Evolutionary conservation across 2,113 vertebrate genomes (phyloP).

Genomic region (Hippolais icterina): DNA sequence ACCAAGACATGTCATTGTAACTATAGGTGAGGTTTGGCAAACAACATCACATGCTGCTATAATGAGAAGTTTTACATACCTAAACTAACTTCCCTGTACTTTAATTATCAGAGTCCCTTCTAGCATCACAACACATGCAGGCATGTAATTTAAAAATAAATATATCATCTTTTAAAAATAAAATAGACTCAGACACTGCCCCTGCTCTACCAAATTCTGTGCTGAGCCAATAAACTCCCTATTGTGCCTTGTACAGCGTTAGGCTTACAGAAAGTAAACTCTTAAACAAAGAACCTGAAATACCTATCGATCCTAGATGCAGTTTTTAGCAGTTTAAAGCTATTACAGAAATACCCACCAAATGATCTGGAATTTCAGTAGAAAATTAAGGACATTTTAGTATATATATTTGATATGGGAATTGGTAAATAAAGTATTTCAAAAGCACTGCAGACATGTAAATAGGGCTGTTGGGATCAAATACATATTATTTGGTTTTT

Average conservation of each 20-base stretch:
- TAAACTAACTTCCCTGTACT: neutral
- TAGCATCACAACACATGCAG: neutral
- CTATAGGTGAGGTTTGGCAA: neutral
- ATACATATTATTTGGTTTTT: neutral
- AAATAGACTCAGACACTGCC: neutral
- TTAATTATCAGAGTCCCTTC: neutral
- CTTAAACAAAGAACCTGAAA: neutral
- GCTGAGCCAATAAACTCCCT: neutral
- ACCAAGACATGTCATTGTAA: neutral
- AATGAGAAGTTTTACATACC: neutral
- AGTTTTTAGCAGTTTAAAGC: neutral
- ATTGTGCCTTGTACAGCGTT: neutral
- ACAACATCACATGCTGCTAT: neutral
- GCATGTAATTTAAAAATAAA: neutral
- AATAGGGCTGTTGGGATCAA: neutral
- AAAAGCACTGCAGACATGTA: neutral
- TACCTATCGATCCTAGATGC: accelerated
- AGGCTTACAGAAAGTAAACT: neutral
- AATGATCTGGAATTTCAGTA: neutral
- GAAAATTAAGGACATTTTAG: neutral
- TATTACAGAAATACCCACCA: neutral
- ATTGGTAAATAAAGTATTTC: neutral
- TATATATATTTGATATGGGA: neutral
- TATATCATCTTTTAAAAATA: neutral
- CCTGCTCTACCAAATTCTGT: neutral